These are phyloP conservation scores for Zaprionus ornatus DNA, from an alignment of 1,140 invertebrate genomes.

Conservation along the genomic window DNA sequence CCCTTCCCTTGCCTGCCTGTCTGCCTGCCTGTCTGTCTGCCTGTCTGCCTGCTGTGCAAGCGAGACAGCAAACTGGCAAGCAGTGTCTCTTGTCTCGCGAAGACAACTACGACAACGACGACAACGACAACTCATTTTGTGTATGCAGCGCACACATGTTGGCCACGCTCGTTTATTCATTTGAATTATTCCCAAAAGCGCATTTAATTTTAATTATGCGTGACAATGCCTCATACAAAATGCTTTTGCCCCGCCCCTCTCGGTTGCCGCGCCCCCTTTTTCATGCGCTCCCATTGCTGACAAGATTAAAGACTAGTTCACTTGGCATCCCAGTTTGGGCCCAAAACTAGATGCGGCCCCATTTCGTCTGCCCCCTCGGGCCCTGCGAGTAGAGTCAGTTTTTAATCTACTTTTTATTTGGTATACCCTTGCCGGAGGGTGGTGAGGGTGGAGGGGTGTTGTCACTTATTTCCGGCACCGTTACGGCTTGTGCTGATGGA, in stretches of 20 bases:
- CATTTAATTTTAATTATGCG: slow-evolving; percentile 83
- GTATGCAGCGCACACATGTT: slow-evolving; percentile 75
- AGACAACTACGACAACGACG: slow-evolving; percentile 51
- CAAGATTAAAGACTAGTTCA: slow-evolving; percentile 55
- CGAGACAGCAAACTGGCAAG: not conserved
- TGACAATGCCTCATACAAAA: slow-evolving; percentile 78
- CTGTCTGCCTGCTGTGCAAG: not conserved
- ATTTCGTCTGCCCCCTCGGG: not conserved
- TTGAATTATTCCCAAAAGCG: slow-evolving; percentile 83
- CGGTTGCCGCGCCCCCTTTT: not conserved
- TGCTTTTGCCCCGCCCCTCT: slow-evolving; percentile 14
- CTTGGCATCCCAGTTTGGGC: slow-evolving; percentile 1
- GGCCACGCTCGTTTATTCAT: slow-evolving; percentile 81
- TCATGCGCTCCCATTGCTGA: slow-evolving; percentile 54
- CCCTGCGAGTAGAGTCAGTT: not conserved
- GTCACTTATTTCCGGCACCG: not conserved
- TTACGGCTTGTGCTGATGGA: too few relatives aligned
- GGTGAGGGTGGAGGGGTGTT: not conserved
- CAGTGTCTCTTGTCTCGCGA: slow-evolving; percentile 5
- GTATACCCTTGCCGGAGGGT: slow-evolving; percentile 1
- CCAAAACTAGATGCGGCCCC: not conserved
- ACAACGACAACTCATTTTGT: slow-evolving; percentile 74
- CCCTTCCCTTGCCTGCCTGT: not conserved
- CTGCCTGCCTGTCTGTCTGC: not conserved
- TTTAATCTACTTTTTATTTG: slow-evolving; percentile 18